Base-by-base conservation (phyloP, 2,888 invertebrate species). In the Pecten maximus region DNA sequence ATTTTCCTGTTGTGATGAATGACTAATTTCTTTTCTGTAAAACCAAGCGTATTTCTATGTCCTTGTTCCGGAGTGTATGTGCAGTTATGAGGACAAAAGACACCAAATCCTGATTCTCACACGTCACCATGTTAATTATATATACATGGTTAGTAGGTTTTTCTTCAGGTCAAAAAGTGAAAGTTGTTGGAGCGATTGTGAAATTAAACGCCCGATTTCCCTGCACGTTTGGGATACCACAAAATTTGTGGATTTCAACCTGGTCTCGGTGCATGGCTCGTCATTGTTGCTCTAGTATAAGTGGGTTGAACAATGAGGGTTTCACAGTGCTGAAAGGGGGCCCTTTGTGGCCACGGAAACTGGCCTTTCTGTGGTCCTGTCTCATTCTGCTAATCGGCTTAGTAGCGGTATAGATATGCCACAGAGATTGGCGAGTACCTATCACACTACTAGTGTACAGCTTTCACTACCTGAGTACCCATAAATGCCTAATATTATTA, bases 401-500 rank as follows among this genome's bases (percentile, higher is more conserved):
- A 74, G 74, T 74, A 35, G 74, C 12, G 74, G 74, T 74, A 35
- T 74, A 74, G 74, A 74, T 74, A 74, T 74, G 74, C 35, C 35
- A 35, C 74, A 23, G 74, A 74, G 74, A 74, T 74, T 74, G 74
- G 28, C 74, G 74, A 35, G 35, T 74, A 74, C 74, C 28, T 74
- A 74, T 74, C 74, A 74, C 74, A 74, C 74, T 15, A 15, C 28
- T 16, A 74, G 74, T 74, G 74, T 74, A 74, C 35, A 35, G 74
- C 74, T 35, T 74, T 74, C 74, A 74, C 74, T 74, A 74, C 74
- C 35, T 74, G 35, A 74, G 74, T 74, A 74, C 74, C 74, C 74
- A 74, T 74, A 74, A 74, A 74, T 74, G 74, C 74, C 74, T 74
- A 74, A 74, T 74, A 74, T 74, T 74, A 74, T 74, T 74, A 35